Conservation (phyloP, 2,888 invertebrate species). For the Caenorhabditis virilis region DNA sequence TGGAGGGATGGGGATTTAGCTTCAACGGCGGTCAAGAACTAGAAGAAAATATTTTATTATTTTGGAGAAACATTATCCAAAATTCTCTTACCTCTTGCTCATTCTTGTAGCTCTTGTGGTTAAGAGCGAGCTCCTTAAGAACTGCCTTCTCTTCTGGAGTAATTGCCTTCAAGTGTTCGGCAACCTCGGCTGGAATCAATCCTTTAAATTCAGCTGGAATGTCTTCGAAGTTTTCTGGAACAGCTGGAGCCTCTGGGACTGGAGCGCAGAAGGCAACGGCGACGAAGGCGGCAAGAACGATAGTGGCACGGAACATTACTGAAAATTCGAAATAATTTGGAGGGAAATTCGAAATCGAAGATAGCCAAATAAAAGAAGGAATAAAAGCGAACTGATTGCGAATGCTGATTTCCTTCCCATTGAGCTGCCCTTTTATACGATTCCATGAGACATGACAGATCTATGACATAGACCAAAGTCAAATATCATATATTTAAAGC, state of each 20-base stretch:
- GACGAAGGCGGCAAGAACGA: conserved; percentile 45
- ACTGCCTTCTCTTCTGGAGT: conserved; percentile 62
- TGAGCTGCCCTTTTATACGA: too few relatives aligned
- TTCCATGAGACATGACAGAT: too few relatives aligned
- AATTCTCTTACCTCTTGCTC: conserved; percentile 37
- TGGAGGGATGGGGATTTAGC: conserved; percentile 58
- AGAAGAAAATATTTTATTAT: too few relatives aligned
- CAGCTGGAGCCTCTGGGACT: conserved; percentile 52
- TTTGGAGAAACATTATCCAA: conserved; percentile 5
- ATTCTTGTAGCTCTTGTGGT: conserved; percentile 50
- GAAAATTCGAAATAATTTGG: too few relatives aligned
- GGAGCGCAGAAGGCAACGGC: conserved; percentile 43
- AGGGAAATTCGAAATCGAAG: too few relatives aligned
- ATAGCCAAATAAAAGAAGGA: too few relatives aligned
- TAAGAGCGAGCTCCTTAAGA: conserved; percentile 62
- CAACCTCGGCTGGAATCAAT: conserved; percentile 63
- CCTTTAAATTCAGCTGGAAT: conserved; percentile 63
- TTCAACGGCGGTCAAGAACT: conserved; percentile 60
- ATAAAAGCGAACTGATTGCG: too few relatives aligned
- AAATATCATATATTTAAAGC: too few relatives aligned
- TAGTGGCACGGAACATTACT: conserved; percentile 38
- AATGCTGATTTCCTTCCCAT: too few relatives aligned
- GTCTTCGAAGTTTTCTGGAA: conserved; percentile 51
- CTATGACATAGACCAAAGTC: too few relatives aligned
- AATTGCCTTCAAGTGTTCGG: conserved; percentile 61